Base-by-base conservation (phyloP, 2,113 vertebrate species). In the Capricornis sumatraensis region DNA sequence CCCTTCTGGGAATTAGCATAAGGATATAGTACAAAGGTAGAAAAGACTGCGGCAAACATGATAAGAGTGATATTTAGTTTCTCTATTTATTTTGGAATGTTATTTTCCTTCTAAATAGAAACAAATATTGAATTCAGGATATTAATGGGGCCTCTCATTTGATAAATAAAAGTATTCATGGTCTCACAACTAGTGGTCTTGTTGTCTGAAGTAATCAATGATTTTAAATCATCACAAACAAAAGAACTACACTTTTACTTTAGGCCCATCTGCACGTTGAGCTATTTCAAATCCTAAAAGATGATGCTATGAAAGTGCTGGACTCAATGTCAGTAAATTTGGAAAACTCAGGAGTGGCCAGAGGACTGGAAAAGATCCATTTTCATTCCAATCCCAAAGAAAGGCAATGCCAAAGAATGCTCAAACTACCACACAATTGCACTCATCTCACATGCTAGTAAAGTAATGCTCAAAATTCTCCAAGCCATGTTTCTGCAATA, bases 101-200 rank as follows among this genome's bases (percentile, higher is more conserved):
- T 82, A 6, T 82, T 81, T 84, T 95, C 13, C 87, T 98, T 97
- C 83, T 91, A 89, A 95, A 79, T 55, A 55, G 91, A 91, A 89
- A 85, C 60, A 86, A 87, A 30, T 1, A 28, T 5, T 79, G 5
- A 84, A 81, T 85, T 88, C 21, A 58, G 14, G 60, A 82, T 74
- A 94, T n/a, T 84, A 50, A 88, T 52, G 64, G 71, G 6, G 58
- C 1, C 7, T 62, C 43, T 76, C 16, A 79, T 27, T 12, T 27
- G 6, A 62, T 19, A 93, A 78, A 45, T 33, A 90, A 19, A 89
- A 89, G 62, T 53, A 89, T 55, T 91, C 8, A 43, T 14, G 3
- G 8, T 55, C 17, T 94, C 13, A 82, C 5, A 13, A 21, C 12
- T 95, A 87, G 67, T 15, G 6, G 33, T 83, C 45, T 76, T 4